Conservation (phyloP, 2,797 vertebrate species). For the Acipenser ruthenus region DNA sequence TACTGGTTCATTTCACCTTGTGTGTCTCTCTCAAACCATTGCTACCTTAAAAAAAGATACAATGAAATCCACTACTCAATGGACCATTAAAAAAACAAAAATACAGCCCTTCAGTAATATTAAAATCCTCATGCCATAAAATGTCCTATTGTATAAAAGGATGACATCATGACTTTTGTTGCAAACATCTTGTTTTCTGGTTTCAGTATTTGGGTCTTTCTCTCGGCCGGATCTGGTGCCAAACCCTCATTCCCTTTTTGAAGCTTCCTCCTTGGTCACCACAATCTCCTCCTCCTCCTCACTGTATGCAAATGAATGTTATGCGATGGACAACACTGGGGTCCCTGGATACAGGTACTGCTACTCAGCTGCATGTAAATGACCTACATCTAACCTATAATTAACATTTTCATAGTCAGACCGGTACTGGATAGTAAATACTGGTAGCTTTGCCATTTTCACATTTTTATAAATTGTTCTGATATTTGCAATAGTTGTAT, state of each 20-base stretch:
- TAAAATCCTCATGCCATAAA: constrained; percentile 7
- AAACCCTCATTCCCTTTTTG: constrained; percentile 32
- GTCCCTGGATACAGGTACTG: background rate
- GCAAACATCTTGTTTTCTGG: constrained; percentile 6
- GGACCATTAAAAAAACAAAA: too few relatives aligned
- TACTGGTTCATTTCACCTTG: too few relatives aligned
- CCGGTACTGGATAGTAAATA: too few relatives aligned
- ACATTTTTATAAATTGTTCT: too few relatives aligned
- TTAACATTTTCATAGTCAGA: too few relatives aligned
- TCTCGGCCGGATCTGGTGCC: constrained; percentile 48
- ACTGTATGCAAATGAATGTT: constrained; percentile 15
- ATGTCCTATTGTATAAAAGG: constrained; percentile 19
- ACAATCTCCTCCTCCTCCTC: constrained; percentile 48
- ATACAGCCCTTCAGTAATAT: too few relatives aligned
- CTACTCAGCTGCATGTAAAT: background rate
- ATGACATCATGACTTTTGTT: background rate
- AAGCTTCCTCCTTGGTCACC: constrained; percentile 58
- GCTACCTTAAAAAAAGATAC: too few relatives aligned
- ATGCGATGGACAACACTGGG: background rate
- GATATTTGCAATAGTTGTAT: too few relatives aligned
- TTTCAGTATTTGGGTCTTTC: constrained; percentile 40
- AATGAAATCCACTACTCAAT: too few relatives aligned
- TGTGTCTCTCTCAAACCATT: too few relatives aligned
- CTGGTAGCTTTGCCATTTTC: too few relatives aligned
- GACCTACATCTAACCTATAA: too few relatives aligned